Percentiles rank a stretch among this genome's conserved stretches.
Evolutionary conservation across 2,797 vertebrate genomes (phyloP).

Genomic region (Dallia pectoralis): DNA sequence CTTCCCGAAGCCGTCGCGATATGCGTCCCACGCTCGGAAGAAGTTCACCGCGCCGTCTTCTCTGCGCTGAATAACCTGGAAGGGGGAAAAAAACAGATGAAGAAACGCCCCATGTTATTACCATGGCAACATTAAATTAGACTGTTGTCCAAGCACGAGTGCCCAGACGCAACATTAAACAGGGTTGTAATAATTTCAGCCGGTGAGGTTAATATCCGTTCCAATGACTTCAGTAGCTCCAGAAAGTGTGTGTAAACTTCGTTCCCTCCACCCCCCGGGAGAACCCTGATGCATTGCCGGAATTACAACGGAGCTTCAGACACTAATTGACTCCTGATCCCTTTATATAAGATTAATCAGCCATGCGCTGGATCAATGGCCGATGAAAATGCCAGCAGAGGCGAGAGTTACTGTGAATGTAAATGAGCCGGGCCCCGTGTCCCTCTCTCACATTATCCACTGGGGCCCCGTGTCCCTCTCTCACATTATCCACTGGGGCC

Average conservation of each 20-base stretch:
- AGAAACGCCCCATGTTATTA: slow-evolving; percentile 3
- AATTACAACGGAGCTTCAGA: slow-evolving; percentile 14
- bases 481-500: no score
- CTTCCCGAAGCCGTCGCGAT: slow-evolving; percentile 88
- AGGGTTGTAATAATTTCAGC: background rate
- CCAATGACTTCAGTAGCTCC: background rate
- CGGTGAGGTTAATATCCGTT: background rate
- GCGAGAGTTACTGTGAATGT: background rate
- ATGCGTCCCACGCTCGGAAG: slow-evolving; percentile 89
- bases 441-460: no score
- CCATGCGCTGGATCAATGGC: slow-evolving; percentile 47
- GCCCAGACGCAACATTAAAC: background rate
- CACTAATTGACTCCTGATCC: slow-evolving; percentile 50
- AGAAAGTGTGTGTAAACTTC: background rate
- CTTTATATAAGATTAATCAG: slow-evolving; percentile 48
- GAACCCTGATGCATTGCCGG: background rate
- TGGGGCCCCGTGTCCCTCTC: no score
- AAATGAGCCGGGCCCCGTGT: background rate
- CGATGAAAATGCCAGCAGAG: slow-evolving; percentile 37
- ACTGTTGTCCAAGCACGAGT: background rate
- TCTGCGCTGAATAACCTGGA: slow-evolving; percentile 88
- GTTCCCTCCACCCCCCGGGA: no score
- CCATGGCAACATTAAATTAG: background rate
- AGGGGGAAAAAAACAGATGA: background rate
- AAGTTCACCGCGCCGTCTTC: slow-evolving; percentile 91